Base-by-base conservation (phyloP, 1,140 invertebrate species). In the Phenacoccus solenopsis region DNA sequence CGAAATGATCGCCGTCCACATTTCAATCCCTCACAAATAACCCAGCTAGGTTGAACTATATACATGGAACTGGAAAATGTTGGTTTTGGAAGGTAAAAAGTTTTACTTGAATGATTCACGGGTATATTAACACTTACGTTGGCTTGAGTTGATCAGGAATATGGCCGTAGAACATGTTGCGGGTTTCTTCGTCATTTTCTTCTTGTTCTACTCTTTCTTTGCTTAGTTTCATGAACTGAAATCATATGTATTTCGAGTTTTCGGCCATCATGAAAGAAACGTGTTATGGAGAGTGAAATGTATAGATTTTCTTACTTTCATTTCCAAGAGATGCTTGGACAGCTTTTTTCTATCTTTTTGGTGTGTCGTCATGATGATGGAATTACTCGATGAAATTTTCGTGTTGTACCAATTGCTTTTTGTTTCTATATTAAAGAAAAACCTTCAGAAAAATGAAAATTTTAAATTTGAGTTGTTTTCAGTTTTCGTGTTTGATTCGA, bases 1-100 rank as follows among this genome's bases (percentile, higher is more conserved):
- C 87, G 86, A 78, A 87, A 96, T 71, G 92, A 94, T 59, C 93
- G 79, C 74, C 93, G 81, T 5, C 93, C 93, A 76, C 89, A 89
- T 13, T 86, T 80, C 10, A 95, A 80, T 72, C 87, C 80, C 76
- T 90, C 88, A 76, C 89, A 91, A 70, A 84, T 84, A 10, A 84
- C 79, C 77, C 86, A 90, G 78, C 91, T 94, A 1, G 85, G 82
- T 80, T 93, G 88, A 35, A 88, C 82, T 25, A 90, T 81, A 74
- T 82, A 91, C 76, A 86, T 86, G 10, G 85, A 88, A 28, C 83
- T 86, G 72, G 70, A 80, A 77, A 73, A 72, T 24, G 21, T 9
- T 24, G 16, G n/a, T 9, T 10, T 10, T 10, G n/a, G n/a, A 10
- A 38, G n/a, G 9, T 38, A 38, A 10, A 38, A 10, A 38, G 32